Evolutionary conservation across 1,140 invertebrate genomes (phyloP), one percentile per base, ranked within the genome.

Genomic region (Macrotrachela quadricornifera): DNA sequence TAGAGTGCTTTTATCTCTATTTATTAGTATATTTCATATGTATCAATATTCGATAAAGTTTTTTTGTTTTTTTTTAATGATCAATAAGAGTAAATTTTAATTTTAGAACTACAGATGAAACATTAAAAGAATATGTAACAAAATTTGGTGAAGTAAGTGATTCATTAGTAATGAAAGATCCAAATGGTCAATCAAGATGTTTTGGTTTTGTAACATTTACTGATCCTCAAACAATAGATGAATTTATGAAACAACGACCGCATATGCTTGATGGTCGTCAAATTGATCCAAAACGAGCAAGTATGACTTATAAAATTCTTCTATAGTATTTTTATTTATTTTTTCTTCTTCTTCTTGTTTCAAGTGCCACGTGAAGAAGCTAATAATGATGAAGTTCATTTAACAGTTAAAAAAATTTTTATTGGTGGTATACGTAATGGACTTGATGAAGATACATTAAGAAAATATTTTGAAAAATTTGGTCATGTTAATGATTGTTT

Each of bases 281-380:
- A 50, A 88, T 97, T 1, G 91, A 97, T 70, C 84, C 90, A 0
- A 97, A 96, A 65, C 71, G 92, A 59, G 91, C 91, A 11, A 83
- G 13, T 14, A 1, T 76, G 87, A 61, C 59, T 86, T 78, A 4
- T 8, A 8, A 30, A 30, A 30, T 2, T 30, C 8, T 30, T 30
- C 8, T 2, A 30, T 30, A 30, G n/a, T 30, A 30, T 30, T 8
- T 4, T 30, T 4, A 8, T 30, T 30, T 30, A 30, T 30, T 2
- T 30, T 30, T 30, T 30, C 8, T 2, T 30, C 8, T 30, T 30
- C 21, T 30, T 4, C 8, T 30, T 30, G 8, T 30, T 30, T 30
- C 3, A 30, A 30, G 21, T 30, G 21, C 21, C 21, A 30, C 21
- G 40, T 37, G 77, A 86, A 72, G 84, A 90, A 65, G 85, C 85